Percentiles rank a stretch among this genome's conserved stretches.
Evolutionary conservation across 2,888 invertebrate genomes (phyloP).

Genomic region (Aphidius colemani): DNA sequence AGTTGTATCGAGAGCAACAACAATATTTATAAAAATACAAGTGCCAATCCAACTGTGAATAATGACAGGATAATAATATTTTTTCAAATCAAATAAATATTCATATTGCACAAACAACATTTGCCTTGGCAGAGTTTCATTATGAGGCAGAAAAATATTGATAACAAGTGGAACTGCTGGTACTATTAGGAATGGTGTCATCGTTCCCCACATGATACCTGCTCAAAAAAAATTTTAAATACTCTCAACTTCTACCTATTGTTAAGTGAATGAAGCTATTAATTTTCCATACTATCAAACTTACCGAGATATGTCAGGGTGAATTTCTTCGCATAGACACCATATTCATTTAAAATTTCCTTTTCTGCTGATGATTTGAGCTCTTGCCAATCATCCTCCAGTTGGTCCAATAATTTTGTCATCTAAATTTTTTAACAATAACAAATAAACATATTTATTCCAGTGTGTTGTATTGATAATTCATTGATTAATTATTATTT

Average conservation of each 20-base stretch:
- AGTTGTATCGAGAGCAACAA: constrained; percentile 34
- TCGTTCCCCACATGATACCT: constrained; percentile 34
- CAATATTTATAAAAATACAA: constrained; percentile 29
- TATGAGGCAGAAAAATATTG: constrained; percentile 21
- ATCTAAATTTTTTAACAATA: constrained; percentile 15
- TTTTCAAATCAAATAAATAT: constrained; percentile 36
- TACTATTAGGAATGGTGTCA: constrained; percentile 33
- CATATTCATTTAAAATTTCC: constrained; percentile 30
- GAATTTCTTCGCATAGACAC: constrained; percentile 24
- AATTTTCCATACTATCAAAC: neutral
- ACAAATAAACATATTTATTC: no score
- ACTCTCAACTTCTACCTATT: neutral
- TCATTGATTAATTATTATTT: neutral
- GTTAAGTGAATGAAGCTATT: no score
- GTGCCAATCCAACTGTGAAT: constrained; percentile 35
- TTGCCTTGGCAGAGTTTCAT: constrained; percentile 24
- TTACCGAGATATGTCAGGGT: constrained; percentile 29
- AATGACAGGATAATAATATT: constrained; percentile 36
- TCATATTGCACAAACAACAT: constrained; percentile 34
- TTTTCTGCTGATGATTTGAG: constrained; percentile 26
- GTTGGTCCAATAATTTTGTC: constrained; percentile 25
- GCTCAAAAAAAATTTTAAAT: neutral
- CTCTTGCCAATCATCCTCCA: constrained; percentile 31
- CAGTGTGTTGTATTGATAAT: neutral
- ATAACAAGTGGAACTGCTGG: constrained; percentile 30